These are phyloP conservation scores for Gnathonemus echidnorhynchus DNA, from an alignment of 2,113 vertebrate genomes.

Conservation along the genomic window DNA sequence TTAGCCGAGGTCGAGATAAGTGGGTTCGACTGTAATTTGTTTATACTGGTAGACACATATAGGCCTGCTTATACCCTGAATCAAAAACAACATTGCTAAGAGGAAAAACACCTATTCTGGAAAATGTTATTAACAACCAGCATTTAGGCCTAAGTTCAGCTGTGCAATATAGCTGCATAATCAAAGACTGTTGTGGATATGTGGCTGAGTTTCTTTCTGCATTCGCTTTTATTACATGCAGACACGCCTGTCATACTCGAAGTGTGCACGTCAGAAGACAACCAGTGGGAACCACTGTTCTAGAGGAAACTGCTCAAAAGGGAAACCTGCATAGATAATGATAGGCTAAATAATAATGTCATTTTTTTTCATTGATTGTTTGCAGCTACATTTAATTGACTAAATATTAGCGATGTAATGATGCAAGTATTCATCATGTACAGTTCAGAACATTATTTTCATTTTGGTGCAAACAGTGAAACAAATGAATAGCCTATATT, in stretches of 20 bases:
- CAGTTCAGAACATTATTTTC: no score
- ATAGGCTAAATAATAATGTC: not conserved
- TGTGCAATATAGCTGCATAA: no score
- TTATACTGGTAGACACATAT: slow-evolving; percentile 58
- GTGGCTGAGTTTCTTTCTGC: not conserved
- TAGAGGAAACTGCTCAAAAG: not conserved
- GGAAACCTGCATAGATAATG: not conserved
- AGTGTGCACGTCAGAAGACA: not conserved
- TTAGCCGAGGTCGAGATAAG: no score
- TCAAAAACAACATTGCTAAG: not conserved
- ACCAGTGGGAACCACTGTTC: not conserved
- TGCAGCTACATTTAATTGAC: no score
- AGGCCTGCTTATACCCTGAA: slow-evolving; percentile 20
- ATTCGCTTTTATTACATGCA: not conserved
- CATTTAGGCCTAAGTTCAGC: no score
- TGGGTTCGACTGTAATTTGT: slow-evolving; percentile 34
- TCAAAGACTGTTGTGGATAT: not conserved
- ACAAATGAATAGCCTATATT: no score
- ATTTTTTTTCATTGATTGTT: no score
- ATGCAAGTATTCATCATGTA: no score
- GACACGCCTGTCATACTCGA: slow-evolving; percentile 2
- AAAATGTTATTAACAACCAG: not conserved
- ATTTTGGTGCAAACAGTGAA: no score
- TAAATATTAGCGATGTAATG: no score
- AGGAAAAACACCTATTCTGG: not conserved